Percentiles rank a stretch among this genome's conserved stretches.
These are phyloP conservation scores for Actinia equina DNA, from an alignment of 64 coral and sea anemone species.

Conservation along the genomic window DNA sequence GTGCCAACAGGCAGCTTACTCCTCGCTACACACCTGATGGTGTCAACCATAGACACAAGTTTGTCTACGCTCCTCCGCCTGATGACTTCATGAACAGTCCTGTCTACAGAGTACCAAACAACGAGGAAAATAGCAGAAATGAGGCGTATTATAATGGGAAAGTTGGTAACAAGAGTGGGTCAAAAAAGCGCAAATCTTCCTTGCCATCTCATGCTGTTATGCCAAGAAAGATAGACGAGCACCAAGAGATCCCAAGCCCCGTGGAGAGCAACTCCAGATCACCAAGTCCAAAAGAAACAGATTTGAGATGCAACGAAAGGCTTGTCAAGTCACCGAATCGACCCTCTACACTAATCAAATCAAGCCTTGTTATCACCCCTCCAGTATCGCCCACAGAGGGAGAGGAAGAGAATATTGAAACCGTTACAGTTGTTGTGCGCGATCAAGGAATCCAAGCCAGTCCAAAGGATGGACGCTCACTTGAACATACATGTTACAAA, in stretches of 20 bases:
- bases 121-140: not conserved
- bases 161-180: constrained; percentile 17
- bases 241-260: not conserved
- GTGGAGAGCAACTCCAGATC: constrained; percentile 16
- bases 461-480: constrained; percentile 22
- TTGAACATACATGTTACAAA: constrained; percentile 40
- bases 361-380: constrained; percentile 84
- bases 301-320: constrained; percentile 39
- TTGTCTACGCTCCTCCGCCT: constrained; percentile 51
- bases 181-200: constrained; percentile 47
- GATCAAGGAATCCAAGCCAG: constrained; percentile 84
- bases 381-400: constrained; percentile 83
- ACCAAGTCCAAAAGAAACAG: constrained; percentile 16
- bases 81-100: constrained; percentile 55
- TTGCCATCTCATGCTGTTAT: constrained; percentile 46
- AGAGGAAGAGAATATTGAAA: constrained; percentile 45
- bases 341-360: constrained; percentile 38
- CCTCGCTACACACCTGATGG: constrained; percentile 52
- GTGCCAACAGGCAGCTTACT: constrained; percentile 38
- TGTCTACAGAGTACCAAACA: constrained; percentile 59
- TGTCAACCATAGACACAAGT: constrained; percentile 24
- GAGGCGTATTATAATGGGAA: not conserved
- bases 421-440: constrained; percentile 71
- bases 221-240: not conserved
- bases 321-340: constrained; percentile 49